Evolutionary conservation across 1,140 invertebrate species (phyloP), one percentile per base, ranked within the genome.

Genomic region (Drosophila bocqueti): DNA sequence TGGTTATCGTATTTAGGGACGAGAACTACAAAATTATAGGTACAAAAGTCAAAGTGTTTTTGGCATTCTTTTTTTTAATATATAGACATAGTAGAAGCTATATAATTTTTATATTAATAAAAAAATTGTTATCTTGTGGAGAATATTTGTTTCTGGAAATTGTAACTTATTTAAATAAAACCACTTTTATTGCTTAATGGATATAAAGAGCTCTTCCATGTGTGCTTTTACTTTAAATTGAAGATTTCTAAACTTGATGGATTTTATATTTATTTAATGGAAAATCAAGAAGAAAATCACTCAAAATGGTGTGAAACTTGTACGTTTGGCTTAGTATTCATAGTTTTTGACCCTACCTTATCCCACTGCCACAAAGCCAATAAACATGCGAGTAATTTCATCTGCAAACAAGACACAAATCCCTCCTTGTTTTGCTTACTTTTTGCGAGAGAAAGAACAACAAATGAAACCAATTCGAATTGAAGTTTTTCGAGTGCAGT

Each of bases 351-450:
- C 8, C 38, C 24, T 3, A 54, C 31, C 21, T 21, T 49, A 24
- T 49, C 29, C 36, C 5, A 15, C 24, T 18, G n/a, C 55, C 60
- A 55, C 55, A 43, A 75, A 64, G 45, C 73, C 61, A 73, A 72
- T 72, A 72, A 71, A 75, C 63, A 68, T 75, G 50, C 61, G 34
- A 81, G 77, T 81, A 84, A 83, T 87, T 89, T 71, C 77, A 81
- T 84, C 60, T 58, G 59, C 74, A 90, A 84, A 85, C 78, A 90
- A 62, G 34, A 47, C 49, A 69, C 55, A 68, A 73, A 62, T 68
- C 26, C 50, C 40, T 54, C 55, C 43, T 31, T 81, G 74, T 81
- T 74, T 72, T 82, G 63, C 55, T 75, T 71, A 55, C 64, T 67
- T 55, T 31, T 59, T 66, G 75, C 36, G 3, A 31, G 69, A 72